Conservation (phyloP, 1,140 invertebrate genomes). For the Anastrepha obliqua region DNA sequence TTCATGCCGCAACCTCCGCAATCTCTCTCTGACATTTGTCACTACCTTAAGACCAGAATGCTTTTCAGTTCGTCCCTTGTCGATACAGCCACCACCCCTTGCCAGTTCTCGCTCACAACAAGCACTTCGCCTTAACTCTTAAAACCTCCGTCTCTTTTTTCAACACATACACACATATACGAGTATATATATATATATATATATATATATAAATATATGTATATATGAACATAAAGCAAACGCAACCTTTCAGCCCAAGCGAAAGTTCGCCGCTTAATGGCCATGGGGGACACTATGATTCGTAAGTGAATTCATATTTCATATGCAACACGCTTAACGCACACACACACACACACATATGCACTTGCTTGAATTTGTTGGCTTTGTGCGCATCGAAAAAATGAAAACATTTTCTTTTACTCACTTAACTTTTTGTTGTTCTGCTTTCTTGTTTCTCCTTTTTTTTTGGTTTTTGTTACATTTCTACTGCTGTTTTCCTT, state of each 20-base stretch:
- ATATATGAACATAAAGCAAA: neutral
- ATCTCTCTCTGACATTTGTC: neutral
- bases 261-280: slow-evolving; percentile 63
- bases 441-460: neutral
- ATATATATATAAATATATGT: neutral
- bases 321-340: slow-evolving; percentile 59
- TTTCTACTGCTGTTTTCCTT: neutral
- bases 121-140: slow-evolving; percentile 28
- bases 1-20: neutral
- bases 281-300: slow-evolving; percentile 63
- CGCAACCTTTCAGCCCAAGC: slow-evolving; percentile 4
- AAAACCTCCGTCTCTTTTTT: neutral
- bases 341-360: neutral
- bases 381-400: slow-evolving; percentile 6
- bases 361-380: neutral
- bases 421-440: slow-evolving; percentile 25
- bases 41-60: neutral
- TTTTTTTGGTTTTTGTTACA: neutral
- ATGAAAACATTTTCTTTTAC: slow-evolving; percentile 29
- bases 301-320: slow-evolving; percentile 73
- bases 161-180: neutral
- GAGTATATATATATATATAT: neutral
- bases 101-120: neutral
- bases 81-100: too few relatives aligned
- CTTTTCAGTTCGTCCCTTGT: neutral